Base-by-base conservation (phyloP, 1,140 invertebrate genomes). In the Sinella curviseta region DNA sequence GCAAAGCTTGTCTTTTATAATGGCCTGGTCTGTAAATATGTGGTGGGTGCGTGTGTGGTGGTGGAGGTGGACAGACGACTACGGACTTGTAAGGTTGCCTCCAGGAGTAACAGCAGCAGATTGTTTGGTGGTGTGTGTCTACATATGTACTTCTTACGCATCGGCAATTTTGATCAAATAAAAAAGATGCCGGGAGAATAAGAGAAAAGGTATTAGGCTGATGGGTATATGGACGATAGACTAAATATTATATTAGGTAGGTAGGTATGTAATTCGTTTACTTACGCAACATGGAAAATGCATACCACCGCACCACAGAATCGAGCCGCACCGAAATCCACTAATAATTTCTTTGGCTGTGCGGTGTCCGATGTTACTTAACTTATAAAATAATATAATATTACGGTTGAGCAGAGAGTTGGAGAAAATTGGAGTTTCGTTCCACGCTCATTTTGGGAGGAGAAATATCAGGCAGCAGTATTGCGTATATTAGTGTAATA, bases 101-200 rank as follows among this genome's bases (percentile, higher is more conserved):
- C 12, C 39, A 48, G n/a, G n/a, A n/a, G n/a, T n/a, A n/a, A n/a
- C n/a, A n/a, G n/a, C n/a, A n/a, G n/a, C n/a, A n/a, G 39, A 48
- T 48, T 48, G 39, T 48, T 48, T 48, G 39, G 39, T 48, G 57
- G 39, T 48, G 57, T 70, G 65, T 8, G 3, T 14, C 24, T 70
- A 70, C 65, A 70, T 33, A n/a, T 31, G 65, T 70, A 31, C 14
- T 33, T 33, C 65, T 30, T 70, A 70, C 65, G 65, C 65, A 14
- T 70, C 65, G 65, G 65, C 31, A 70, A 70, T 14, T 70, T 33
- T n/a, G 26, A 70, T 14, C 31, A 70, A 70, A 33, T 70, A 24
- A 70, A 60, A 60, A 60, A 20, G 39, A 48, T 48, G 20, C 39
- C 39, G 39, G 20, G 39, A 20, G 20, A 20, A 48, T 8, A 48